Evolutionary conservation across 2,888 invertebrate genomes (phyloP).

Genomic region (Mactromeris polynyma): DNA sequence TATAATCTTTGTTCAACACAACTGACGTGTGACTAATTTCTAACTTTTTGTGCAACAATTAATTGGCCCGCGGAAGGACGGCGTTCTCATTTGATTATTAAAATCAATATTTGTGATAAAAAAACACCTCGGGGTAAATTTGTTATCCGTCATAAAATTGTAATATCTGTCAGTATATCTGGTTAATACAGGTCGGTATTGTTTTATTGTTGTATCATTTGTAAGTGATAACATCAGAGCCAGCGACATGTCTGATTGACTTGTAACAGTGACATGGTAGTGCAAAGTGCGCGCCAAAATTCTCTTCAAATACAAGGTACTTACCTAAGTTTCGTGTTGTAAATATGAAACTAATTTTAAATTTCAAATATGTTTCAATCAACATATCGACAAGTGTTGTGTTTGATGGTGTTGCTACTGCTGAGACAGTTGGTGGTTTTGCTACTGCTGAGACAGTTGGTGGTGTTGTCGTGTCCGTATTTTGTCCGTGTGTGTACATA

Average conservation of each 20-base stretch:
- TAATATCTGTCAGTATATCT: slow-evolving; percentile 50
- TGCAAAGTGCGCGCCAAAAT: neutral
- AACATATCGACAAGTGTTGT: neutral
- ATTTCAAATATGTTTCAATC: too few relatives aligned
- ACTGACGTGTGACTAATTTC: slow-evolving; percentile 56
- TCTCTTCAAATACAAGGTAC: neutral
- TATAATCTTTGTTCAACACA: slow-evolving; percentile 35
- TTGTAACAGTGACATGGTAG: neutral
- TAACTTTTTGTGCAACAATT: slow-evolving; percentile 36
- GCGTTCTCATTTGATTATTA: slow-evolving; percentile 37
- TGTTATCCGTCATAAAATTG: slow-evolving; percentile 56
- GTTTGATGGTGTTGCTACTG: neutral
- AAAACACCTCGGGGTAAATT: slow-evolving; percentile 22
- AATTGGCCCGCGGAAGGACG: slow-evolving; percentile 36
- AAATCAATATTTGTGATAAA: slow-evolving; percentile 65
- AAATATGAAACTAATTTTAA: too few relatives aligned
- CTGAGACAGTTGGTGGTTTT: neutral
- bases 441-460: neutral
- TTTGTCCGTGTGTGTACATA: too few relatives aligned
- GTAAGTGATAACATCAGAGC: neutral
- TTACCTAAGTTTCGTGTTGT: too few relatives aligned
- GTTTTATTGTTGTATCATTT: slow-evolving; percentile 17
- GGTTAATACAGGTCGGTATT: slow-evolving; percentile 48
- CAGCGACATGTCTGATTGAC: neutral
- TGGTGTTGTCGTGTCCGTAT: neutral